phyloP scores from a whole-genome alignment of 1,140 invertebrate species.

The Penaeus chinensis region DNA sequence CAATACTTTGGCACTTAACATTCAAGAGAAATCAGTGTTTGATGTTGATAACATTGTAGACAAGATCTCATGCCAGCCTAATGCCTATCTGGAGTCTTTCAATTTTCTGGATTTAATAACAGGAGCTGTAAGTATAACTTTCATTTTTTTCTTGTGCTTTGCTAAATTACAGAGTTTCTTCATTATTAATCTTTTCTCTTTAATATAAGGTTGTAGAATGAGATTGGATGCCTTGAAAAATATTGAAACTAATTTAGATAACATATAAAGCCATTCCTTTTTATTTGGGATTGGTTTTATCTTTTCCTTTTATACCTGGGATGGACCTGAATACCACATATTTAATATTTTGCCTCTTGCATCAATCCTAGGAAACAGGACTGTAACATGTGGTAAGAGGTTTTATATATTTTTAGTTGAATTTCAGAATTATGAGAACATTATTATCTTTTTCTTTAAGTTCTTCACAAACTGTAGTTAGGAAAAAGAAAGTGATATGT shows the following conservation, averaged over 20 bases:
- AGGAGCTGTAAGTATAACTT: slow-evolving; percentile 23
- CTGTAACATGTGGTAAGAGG: slow-evolving; percentile 27
- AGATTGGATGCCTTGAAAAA: too few species aligned
- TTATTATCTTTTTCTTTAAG: too few species aligned
- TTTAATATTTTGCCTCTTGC: slow-evolving; percentile 22
- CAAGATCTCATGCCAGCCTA: background rate
- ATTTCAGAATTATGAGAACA: too few species aligned
- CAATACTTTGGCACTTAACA: too few species aligned
- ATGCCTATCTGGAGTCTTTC: background rate
- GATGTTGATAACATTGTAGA: too few species aligned
- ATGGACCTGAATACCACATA: background rate
- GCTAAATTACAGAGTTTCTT: background rate
- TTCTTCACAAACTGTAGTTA: too few species aligned
- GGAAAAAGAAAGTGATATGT: too few species aligned
- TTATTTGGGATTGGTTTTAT: background rate
- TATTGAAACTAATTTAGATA: too few species aligned
- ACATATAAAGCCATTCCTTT: background rate
- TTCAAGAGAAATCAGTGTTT: too few species aligned
- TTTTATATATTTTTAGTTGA: too few species aligned
- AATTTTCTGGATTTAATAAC: slow-evolving; percentile 28
- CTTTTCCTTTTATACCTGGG: background rate
- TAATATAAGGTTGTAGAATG: too few species aligned
- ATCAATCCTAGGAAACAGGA: slow-evolving; percentile 17
- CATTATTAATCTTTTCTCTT: background rate
- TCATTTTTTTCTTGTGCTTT: background rate